A percentile compares a stretch with the other conserved stretches of the same genome.
These are phyloP conservation scores for Parus major DNA, from an alignment of 2,113 vertebrate species.

Conservation along the genomic window DNA sequence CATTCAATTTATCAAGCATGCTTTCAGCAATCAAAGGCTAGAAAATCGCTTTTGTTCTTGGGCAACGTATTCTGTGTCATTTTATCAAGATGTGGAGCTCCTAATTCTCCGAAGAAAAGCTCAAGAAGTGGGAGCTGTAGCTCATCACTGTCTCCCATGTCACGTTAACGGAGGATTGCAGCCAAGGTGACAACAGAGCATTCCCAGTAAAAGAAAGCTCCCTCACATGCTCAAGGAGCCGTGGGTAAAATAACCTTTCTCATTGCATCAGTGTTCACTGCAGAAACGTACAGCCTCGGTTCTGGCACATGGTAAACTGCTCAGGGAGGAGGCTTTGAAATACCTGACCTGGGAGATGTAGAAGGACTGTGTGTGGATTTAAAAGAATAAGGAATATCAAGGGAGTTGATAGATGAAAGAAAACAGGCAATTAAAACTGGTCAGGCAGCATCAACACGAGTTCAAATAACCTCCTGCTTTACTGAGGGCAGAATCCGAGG, in stretches of 20 bases:
- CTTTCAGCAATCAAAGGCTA: constrained; percentile 10
- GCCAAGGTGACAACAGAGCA: neutral
- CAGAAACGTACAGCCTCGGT: neutral
- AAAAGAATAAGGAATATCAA: neutral
- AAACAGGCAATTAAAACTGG: neutral
- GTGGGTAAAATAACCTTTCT: constrained; percentile 3
- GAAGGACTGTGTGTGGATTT: neutral
- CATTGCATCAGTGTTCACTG: neutral
- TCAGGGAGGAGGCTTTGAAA: neutral
- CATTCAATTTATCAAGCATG: constrained; percentile 45
- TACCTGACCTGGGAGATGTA: neutral
- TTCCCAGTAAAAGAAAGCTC: neutral
- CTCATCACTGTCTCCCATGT: neutral
- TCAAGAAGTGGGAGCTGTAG: neutral
- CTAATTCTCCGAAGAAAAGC: neutral
- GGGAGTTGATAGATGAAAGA: neutral
- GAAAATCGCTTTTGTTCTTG: neutral
- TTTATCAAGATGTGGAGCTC: neutral
- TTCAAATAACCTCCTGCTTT: neutral
- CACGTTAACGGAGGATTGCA: neutral
- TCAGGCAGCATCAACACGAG: neutral
- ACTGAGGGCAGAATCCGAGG: neutral
- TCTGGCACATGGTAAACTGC: neutral
- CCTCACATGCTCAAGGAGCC: neutral
- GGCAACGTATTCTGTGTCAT: neutral